Evolutionary conservation across 2,888 invertebrate species (phyloP).

Genomic region (Diaprepes abbreviatus): DNA sequence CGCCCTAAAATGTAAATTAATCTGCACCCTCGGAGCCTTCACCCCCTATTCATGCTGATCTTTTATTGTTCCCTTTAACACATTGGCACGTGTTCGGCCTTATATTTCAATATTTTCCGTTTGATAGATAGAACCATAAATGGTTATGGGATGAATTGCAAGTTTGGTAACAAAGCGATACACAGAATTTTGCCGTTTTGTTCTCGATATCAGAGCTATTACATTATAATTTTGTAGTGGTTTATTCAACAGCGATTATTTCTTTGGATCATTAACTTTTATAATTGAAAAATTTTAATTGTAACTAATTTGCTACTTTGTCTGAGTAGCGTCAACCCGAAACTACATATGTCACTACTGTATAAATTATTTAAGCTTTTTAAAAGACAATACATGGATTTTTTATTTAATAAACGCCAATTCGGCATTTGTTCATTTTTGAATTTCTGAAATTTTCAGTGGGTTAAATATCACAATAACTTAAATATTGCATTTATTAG

Average conservation of each 20-base stretch:
- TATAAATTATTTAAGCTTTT: no score
- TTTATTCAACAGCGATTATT: neutral
- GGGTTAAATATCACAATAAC: no score
- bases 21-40: conserved; percentile 8
- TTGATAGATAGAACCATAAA: conserved; percentile 6
- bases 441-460: no score
- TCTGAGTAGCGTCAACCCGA: no score
- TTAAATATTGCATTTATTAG: no score
- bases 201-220: neutral
- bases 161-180: conserved; percentile 8
- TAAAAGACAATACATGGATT: no score
- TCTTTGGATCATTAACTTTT: neutral
- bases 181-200: neutral
- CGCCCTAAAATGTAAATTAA: conserved; percentile 35
- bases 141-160: conserved; percentile 17
- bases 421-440: no score
- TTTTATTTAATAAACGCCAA: no score
- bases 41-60: conserved; percentile 23
- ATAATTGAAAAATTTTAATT: neutral
- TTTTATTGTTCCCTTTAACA: conserved; percentile 31
- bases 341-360: no score
- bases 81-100: conserved; percentile 34
- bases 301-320: no score
- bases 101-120: neutral
- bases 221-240: neutral